Conservation (phyloP, 1,140 invertebrate species). For the Sitobion miscanthi region DNA sequence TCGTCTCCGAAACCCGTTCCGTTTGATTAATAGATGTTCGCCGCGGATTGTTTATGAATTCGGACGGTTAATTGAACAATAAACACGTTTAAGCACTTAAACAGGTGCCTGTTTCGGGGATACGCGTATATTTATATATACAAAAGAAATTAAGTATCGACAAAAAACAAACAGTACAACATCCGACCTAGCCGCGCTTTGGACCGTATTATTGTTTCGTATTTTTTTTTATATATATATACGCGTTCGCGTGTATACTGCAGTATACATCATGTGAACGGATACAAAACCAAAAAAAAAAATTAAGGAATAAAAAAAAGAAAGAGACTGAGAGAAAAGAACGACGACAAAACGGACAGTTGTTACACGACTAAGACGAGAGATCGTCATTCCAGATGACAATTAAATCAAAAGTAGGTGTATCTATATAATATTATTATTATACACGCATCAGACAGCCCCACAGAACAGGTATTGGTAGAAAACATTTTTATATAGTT, state of each 20-base stretch:
- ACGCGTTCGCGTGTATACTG: not conserved
- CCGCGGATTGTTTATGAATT: conserved; percentile 56
- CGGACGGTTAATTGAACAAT: conserved; percentile 56
- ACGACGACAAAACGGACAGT: conserved; percentile 49
- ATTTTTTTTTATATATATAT: not conserved
- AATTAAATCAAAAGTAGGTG: conserved; percentile 13
- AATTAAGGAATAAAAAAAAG: not conserved
- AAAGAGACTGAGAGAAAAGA: not conserved
- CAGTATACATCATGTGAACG: conserved; percentile 14
- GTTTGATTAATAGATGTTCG: conserved; percentile 56
- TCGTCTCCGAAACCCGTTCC: conserved; percentile 54
- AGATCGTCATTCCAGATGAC: conserved; percentile 29
- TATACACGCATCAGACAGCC: not conserved
- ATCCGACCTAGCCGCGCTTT: not conserved
- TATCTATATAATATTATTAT: not conserved
- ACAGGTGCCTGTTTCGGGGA: conserved; percentile 52
- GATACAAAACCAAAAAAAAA: not conserved
- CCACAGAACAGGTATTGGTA: not conserved
- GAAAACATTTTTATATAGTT: not conserved
- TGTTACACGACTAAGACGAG: conserved; percentile 19
- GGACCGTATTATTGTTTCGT: conserved; percentile 31
- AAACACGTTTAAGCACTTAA: conserved; percentile 57
- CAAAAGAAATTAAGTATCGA: conserved; percentile 56
- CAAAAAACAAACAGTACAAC: conserved; percentile 44
- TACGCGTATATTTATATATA: conserved; percentile 36